Evolutionary conservation across 2,113 vertebrate species (phyloP).

Genomic region (Eolophus roseicapilla): DNA sequence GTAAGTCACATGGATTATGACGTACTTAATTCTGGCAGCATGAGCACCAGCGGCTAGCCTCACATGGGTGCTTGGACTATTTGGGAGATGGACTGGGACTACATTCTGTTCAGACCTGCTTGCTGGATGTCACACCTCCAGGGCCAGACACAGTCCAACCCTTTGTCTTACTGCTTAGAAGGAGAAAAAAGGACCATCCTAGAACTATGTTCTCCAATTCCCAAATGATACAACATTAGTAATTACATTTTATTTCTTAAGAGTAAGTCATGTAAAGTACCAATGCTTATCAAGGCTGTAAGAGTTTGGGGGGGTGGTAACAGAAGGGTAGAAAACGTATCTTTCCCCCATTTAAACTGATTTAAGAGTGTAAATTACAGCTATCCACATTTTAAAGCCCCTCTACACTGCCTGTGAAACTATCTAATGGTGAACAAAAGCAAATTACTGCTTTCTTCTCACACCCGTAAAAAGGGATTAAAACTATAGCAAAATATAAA

Average conservation of each 20-base stretch:
- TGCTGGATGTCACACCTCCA: background rate
- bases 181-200: background rate
- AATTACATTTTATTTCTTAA: background rate
- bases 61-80: background rate
- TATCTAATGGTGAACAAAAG: background rate
- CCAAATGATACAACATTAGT: background rate
- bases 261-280: background rate
- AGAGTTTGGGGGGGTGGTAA: background rate
- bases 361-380: background rate
- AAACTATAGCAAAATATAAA: background rate
- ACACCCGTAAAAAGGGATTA: background rate
- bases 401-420: background rate
- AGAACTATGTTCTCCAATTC: background rate
- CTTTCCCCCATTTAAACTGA: background rate
- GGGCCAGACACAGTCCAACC: background rate
- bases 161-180: background rate
- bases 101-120: background rate
- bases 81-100: background rate
- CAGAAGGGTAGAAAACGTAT: background rate
- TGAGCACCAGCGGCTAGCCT: background rate
- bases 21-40: background rate
- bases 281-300: background rate
- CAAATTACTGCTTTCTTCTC: background rate
- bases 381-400: background rate
- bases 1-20: background rate